Percentiles rank a stretch among this genome's conserved stretches.
phyloP scores from a whole-genome alignment of 2,888 invertebrate species.

The Silvanus unidentatus region DNA sequence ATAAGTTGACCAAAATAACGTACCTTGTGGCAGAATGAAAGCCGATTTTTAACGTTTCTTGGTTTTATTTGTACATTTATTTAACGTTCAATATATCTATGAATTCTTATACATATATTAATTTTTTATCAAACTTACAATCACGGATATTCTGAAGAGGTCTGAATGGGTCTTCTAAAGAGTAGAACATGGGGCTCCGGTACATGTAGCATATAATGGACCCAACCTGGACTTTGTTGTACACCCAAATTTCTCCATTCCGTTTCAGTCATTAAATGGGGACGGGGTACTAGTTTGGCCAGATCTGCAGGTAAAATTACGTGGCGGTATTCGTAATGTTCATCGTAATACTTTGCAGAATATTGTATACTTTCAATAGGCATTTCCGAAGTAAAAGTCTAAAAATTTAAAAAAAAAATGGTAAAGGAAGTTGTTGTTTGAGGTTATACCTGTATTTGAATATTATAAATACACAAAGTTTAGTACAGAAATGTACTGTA shows the following conservation, averaged over 20 bases:
- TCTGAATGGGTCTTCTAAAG: conserved; percentile 58
- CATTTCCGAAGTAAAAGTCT: conserved; percentile 11
- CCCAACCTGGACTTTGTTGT: conserved; percentile 88
- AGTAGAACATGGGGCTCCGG: conserved; percentile 86
- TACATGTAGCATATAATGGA: conserved; percentile 85
- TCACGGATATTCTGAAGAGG: too few relatives aligned
- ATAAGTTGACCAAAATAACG: background rate
- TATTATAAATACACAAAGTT: too few relatives aligned
- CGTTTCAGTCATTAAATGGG: conserved; percentile 87
- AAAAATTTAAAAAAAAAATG: too few relatives aligned
- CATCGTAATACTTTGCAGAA: conserved; percentile 86
- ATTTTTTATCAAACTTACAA: too few relatives aligned
- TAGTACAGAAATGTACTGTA: too few relatives aligned
- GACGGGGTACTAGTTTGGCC: conserved; percentile 78
- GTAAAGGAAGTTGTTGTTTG: too few relatives aligned
- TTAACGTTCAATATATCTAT: too few relatives aligned
- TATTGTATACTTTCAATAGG: conserved; percentile 66
- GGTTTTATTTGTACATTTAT: too few relatives aligned
- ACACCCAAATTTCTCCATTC: conserved; percentile 94
- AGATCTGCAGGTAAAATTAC: conserved; percentile 84
- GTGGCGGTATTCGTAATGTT: conserved; percentile 85
- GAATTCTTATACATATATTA: too few relatives aligned
- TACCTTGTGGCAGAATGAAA: background rate
- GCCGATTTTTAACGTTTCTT: background rate
- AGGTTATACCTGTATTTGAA: too few relatives aligned